phyloP scores from a whole-genome alignment of 2,113 vertebrate genomes.

The Otus sunia region DNA sequence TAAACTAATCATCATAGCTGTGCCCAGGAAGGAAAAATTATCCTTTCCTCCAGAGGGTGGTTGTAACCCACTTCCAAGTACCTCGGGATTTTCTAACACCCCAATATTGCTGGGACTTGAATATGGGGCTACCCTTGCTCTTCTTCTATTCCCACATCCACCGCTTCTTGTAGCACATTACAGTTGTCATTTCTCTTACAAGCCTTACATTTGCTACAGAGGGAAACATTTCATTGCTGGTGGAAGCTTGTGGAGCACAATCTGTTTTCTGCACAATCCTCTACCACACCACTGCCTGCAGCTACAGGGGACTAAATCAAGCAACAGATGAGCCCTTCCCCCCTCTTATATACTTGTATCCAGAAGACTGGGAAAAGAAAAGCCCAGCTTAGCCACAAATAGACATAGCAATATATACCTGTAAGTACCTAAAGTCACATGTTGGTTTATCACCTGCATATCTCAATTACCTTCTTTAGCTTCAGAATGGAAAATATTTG shows the following conservation, averaged over 20 bases:
- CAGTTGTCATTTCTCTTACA: background rate
- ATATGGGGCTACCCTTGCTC: background rate
- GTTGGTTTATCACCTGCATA: background rate
- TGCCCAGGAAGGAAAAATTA: background rate
- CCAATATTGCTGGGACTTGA: background rate
- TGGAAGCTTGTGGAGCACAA: background rate
- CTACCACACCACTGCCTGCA: background rate
- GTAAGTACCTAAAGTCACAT: background rate
- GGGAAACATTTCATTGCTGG: background rate
- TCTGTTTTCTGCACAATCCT: background rate
- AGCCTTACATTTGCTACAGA: background rate
- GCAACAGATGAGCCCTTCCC: background rate
- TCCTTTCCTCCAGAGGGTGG: background rate
- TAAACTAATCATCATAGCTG: background rate
- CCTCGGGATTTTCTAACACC: background rate
- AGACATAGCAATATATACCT: background rate
- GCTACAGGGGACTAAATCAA: background rate
- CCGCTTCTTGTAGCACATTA: background rate
- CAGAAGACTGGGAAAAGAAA: background rate
- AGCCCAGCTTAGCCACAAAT: background rate
- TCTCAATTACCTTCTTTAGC: background rate
- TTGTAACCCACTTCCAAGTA: background rate
- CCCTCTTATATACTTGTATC: background rate
- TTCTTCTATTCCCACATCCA: background rate
- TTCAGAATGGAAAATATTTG: slow-evolving; percentile 18